Evolutionary conservation across 2,113 vertebrate species (phyloP).

Genomic region (Nothobranchius kuhntae): DNA sequence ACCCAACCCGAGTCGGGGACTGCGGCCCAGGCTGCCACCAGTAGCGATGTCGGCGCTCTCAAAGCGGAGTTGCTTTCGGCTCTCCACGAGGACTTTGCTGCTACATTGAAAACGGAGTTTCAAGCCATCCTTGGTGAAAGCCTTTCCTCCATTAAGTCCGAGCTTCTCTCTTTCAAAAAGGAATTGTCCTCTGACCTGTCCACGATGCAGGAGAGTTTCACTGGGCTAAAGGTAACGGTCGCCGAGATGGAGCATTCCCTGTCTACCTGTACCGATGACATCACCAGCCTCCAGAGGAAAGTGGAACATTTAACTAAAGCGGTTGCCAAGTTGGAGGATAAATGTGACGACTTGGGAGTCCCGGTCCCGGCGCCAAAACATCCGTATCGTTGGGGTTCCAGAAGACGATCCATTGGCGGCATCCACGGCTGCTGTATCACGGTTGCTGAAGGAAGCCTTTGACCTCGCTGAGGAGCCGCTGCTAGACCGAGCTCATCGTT

Average conservation of each 20-base stretch:
- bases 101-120: background rate
- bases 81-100: no score
- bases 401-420: background rate
- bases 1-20: no score
- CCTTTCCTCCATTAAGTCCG: background rate
- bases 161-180: background rate
- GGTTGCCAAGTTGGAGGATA: background rate
- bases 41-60: no score
- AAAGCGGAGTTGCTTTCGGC: no score
- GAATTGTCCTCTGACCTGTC: no score
- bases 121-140: background rate
- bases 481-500: no score
- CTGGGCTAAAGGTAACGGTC: no score
- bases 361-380: background rate
- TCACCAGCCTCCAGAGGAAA: no score
- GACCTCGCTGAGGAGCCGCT: background rate
- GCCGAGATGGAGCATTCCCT: no score
- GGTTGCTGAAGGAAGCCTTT: constrained; percentile 5
- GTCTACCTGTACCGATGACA: no score
- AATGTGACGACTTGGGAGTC: constrained; percentile 5
- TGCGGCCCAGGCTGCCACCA: no score
- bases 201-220: no score
- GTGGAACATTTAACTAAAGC: background rate
- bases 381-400: background rate
- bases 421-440: background rate